Evolutionary conservation across 2,797 vertebrate genomes (phyloP), one percentile per base, ranked within the genome.

Genomic region (Limnodromus scolopaceus): DNA sequence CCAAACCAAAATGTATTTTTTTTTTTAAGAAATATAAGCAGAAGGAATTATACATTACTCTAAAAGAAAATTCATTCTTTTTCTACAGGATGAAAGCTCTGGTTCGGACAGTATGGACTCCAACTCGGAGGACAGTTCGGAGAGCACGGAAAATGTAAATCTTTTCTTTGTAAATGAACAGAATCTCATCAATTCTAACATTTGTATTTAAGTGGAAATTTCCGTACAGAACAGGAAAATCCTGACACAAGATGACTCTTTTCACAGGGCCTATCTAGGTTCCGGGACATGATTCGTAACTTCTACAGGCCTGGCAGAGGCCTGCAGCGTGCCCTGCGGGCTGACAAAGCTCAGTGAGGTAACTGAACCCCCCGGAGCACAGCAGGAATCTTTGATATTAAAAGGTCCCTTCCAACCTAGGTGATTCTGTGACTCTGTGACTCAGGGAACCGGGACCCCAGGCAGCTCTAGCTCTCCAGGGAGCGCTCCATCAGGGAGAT

Each of bases 271-370:
- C 4, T 3, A 19, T 1, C 9, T 3, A 15, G 0, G 25, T 1
- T 30, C 32, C 1, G 7, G 28, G 18, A 13, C 11, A 6, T 12
- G 24, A 0, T 16, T 30, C 1, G 2, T 24, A 1, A 1, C 32
- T 2, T 25, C 16, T 16, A 36, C 8, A 9, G 8, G 13, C 48
- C 7, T 14, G 14, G 48, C 48, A 16, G 16, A 46, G 16, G 5
- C 16, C 1, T 0, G 19, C 30, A 1, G 2, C 5, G 1, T 11
- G 12, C 1, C n/a, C 22, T 27, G 38, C 6, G 1, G n/a, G 45
- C 6, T 36, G 11, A 27, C 10, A 12, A 6, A 30, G n/a, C 16
- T 23, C 28, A 24, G 24, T 78, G 43, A 72, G 74, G 51, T 61
- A 34, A 82, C 1, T 5, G 25, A 66, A 39, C 30, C 25, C 6